These are phyloP conservation scores for Sphaerodactylus townsendi DNA, from an alignment of 2,113 vertebrate genomes.

Conservation along the genomic window DNA sequence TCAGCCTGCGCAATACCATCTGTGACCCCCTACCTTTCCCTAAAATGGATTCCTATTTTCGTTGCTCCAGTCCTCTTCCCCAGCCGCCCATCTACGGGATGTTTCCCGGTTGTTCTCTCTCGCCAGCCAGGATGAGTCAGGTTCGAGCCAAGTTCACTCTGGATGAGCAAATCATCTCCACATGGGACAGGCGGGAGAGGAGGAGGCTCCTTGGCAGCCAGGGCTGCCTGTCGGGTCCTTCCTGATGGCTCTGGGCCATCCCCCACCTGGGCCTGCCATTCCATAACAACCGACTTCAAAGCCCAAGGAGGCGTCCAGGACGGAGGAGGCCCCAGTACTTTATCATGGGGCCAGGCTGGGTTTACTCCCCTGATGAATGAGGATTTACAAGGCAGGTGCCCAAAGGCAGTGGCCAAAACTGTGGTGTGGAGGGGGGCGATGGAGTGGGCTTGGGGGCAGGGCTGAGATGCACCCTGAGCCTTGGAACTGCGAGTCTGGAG, in stretches of 20 bases:
- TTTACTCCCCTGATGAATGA: constrained; percentile 8
- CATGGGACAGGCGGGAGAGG: constrained; percentile 11
- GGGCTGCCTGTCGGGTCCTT: background rate
- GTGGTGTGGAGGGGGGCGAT: background rate
- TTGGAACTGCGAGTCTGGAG: background rate
- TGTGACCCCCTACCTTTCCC: too few relatives aligned
- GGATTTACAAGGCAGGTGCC: constrained; percentile 30
- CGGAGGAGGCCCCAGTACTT: constrained; percentile 1
- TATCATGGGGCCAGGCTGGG: constrained; percentile 15
- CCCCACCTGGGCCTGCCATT: constrained; percentile 5
- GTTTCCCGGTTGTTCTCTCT: background rate
- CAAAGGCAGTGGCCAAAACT: constrained; percentile 6
- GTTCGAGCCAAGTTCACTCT: constrained; percentile 31
- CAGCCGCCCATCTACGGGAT: too few relatives aligned
- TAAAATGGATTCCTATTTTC: too few relatives aligned
- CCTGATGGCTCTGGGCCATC: constrained; percentile 7
- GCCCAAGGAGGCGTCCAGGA: constrained; percentile 5
- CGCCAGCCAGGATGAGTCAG: background rate
- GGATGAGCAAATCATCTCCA: constrained; percentile 29
- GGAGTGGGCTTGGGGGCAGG: background rate
- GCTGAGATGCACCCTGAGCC: background rate
- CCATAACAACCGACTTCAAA: constrained; percentile 22
- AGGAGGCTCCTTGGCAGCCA: background rate
- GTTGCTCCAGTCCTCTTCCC: too few relatives aligned
- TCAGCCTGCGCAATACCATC: too few relatives aligned